Evolutionary conservation across 2,113 vertebrate genomes (phyloP), one percentile per base, ranked within the genome.

Genomic region (Malurus alboscapulatus): DNA sequence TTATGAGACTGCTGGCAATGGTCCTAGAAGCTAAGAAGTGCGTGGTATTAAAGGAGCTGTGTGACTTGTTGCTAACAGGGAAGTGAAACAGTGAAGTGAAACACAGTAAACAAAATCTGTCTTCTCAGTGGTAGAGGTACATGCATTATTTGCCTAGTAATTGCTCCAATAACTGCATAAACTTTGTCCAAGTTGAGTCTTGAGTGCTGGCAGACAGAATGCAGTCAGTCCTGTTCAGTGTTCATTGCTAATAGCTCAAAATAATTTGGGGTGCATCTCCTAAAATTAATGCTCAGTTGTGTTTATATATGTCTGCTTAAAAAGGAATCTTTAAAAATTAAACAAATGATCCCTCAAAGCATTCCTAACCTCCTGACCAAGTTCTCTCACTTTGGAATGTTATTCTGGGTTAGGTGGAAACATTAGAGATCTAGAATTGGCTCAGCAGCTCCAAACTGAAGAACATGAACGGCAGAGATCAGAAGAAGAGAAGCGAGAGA

Each of bases 361-460:
- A 14, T 55, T 83, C 19, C 71, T 73, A 55, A 47, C 11, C 13
- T 95, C 42, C 27, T 76, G 42, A 29, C 50, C 45, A 54, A 65
- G 29, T 84, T 32, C 7, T 51, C 30, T 92, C 7, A 44, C 40
- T 85, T 73, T 87, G 54, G 13, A 88, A 93, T 81, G n/a, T 87
- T 88, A 19, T 74, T 82, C 14, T 44, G 87, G 77, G 8, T 10
- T 73, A 97, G 97, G 66, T 27, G 72, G 94, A 87, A 71, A 88
- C 75, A 54, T 85, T 57, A 51, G 86, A 94, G 99, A 99, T 92
- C 93, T 97, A 51, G 96, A 96, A 75, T 91, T 99, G 93, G 99
- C 99, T 94, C 97, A 95, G 6, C 97, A 44, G 54, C 98, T 99
- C 55, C 99, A 99, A 50, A 94, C 93, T 72, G 98, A 99, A 94